A percentile compares a stretch with the other conserved stretches of the same genome.
Evolutionary conservation across 2,888 invertebrate genomes (phyloP).

Genomic region (Pyrgus malvae): DNA sequence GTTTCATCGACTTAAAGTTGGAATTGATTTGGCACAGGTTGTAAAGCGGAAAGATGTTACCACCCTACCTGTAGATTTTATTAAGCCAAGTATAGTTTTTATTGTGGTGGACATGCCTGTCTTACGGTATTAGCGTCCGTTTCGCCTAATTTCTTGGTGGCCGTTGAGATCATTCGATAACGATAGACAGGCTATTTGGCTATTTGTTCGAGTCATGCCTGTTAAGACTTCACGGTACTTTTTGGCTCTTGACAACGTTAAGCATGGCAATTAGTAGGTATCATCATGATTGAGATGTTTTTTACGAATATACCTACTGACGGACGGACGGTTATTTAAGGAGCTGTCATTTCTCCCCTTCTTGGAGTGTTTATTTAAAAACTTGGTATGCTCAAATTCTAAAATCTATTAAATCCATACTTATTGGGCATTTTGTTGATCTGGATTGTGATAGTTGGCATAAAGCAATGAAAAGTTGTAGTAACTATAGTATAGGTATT

Average conservation of each 20-base stretch:
- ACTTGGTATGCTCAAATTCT: no score
- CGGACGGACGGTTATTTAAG: no score
- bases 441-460: no score
- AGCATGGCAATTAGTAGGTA: constrained; percentile 10
- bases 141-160: constrained; percentile 52
- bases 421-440: no score
- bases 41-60: constrained; percentile 64
- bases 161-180: constrained; percentile 65
- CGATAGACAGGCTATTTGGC: constrained; percentile 40
- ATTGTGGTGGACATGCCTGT: constrained; percentile 75
- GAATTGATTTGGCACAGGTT: constrained; percentile 26
- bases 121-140: constrained; percentile 63
- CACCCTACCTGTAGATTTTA: constrained; percentile 72
- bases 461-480: no score
- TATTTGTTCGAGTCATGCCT: constrained; percentile 54
- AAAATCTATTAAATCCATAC: no score
- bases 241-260: background rate
- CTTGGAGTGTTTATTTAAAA: no score
- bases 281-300: constrained; percentile 6
- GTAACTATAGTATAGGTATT: no score
- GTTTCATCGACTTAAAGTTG: background rate
- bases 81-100: constrained; percentile 72
- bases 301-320: no score
- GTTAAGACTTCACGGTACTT: constrained; percentile 29
- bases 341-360: no score